A percentile compares a stretch with the other conserved stretches of the same genome.
These are phyloP conservation scores for Mandrillus leucophaeus DNA, from an alignment of 2,113 vertebrate genomes.

Conservation along the genomic window DNA sequence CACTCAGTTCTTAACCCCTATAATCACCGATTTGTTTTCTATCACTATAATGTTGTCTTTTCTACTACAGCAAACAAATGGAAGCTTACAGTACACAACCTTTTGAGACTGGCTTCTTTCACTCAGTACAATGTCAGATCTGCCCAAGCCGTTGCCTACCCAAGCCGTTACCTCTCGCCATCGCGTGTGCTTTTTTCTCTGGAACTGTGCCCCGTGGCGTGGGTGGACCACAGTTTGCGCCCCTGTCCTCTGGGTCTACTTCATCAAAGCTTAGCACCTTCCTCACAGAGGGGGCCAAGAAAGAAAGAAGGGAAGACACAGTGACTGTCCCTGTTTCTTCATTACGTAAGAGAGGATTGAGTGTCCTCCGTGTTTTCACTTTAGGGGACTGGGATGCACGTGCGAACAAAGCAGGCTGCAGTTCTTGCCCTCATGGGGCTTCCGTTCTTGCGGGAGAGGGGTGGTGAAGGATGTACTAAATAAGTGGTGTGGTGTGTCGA, in stretches of 20 bases:
- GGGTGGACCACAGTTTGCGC: no score
- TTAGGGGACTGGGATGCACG: rapidly evolving
- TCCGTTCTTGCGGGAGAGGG: not conserved
- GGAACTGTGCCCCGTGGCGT: rapidly evolving
- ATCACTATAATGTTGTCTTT: not conserved
- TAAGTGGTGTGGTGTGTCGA: rapidly evolving
- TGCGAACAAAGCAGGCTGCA: not conserved
- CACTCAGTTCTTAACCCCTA: not conserved
- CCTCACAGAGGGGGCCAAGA: not conserved
- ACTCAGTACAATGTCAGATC: not conserved
- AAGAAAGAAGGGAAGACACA: not conserved
- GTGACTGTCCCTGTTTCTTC: not conserved
- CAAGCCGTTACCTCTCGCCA: rapidly evolving
- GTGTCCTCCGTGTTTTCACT: rapidly evolving
- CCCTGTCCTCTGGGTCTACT: not conserved
- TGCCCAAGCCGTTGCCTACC: rapidly evolving
- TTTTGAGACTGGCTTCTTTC: not conserved
- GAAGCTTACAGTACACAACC: rapidly evolving
- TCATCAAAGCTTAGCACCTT: not conserved
- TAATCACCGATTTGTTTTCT: not conserved
- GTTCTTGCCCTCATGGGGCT: not conserved
- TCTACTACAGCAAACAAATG: not conserved
- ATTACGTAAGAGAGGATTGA: not conserved
- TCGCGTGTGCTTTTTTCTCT: rapidly evolving
- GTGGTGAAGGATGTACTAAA: not conserved